Evolutionary conservation across 1,140 invertebrate species (phyloP).

Genomic region (Drosophila nigromelanica): DNA sequence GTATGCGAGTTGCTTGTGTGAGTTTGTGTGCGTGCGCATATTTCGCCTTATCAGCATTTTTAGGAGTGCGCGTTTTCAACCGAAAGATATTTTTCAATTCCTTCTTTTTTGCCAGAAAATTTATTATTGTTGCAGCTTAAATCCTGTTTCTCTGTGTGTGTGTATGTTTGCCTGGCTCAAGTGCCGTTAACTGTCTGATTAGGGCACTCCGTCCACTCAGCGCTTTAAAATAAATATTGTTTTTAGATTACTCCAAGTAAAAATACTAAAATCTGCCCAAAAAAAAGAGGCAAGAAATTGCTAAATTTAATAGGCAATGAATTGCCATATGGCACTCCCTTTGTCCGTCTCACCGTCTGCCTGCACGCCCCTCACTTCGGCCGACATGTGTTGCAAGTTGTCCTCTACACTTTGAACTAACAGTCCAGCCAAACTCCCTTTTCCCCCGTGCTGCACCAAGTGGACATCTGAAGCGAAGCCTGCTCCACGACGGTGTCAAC

Average conservation of each 20-base stretch:
- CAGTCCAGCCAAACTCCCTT: conserved; percentile 14
- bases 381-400: conserved; percentile 51
- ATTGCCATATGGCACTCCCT: conserved; percentile 56
- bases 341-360: conserved; percentile 2
- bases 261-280: conserved; percentile 46
- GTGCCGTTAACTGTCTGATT: conserved; percentile 77
- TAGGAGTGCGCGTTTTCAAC: conserved; percentile 54
- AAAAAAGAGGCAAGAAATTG: conserved; percentile 48
- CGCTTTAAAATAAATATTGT: conserved; percentile 82
- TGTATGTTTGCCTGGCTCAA: conserved; percentile 42
- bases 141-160: conserved; percentile 52
- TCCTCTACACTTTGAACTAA: conserved; percentile 13
- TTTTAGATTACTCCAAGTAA: conserved; percentile 70
- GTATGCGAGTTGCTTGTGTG: conserved; percentile 9
- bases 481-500: conserved; percentile 47
- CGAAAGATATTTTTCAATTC: conserved; percentile 59
- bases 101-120: conserved; percentile 52
- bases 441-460: not conserved
- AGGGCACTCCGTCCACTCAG: conserved; percentile 64
- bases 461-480: conserved; percentile 20
- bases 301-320: conserved; percentile 66
- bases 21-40: conserved; percentile 56
- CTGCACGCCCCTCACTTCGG: conserved; percentile 38
- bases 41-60: conserved; percentile 82
- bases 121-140: conserved; percentile 82